A percentile compares a stretch with the other conserved stretches of the same genome.
These are phyloP conservation scores for Orycteropus afer DNA, from an alignment of 2,113 vertebrate genomes.

Conservation along the genomic window DNA sequence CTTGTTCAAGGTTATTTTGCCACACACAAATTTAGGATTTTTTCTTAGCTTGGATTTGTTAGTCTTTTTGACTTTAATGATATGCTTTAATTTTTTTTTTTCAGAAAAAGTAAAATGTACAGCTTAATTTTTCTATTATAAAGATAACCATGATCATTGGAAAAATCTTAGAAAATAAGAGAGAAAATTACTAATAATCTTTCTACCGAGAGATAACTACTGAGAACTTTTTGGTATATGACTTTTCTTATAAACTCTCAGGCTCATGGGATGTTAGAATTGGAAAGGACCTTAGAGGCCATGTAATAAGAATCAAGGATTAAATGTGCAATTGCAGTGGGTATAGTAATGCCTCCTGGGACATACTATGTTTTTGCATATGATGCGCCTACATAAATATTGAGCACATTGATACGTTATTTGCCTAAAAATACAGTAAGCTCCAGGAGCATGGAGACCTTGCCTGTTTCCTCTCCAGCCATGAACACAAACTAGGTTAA, in stretches of 20 bases:
- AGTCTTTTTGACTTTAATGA: conserved; percentile 9
- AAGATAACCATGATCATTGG: background rate
- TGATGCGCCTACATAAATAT: too few species aligned
- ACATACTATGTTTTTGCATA: too few species aligned
- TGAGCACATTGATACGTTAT: too few species aligned
- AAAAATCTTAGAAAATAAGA: conserved; percentile 4
- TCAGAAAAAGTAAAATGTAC: conserved; percentile 17
- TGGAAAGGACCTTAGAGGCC: too few species aligned
- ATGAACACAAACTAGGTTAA: background rate
- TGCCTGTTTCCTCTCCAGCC: background rate
- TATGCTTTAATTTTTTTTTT: background rate
- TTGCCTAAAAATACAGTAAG: background rate
- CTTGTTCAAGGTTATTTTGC: conserved; percentile 7
- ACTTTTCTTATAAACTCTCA: conserved; percentile 11
- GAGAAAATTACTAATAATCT: background rate
- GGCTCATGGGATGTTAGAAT: background rate
- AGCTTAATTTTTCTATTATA: background rate
- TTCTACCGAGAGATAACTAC: background rate
- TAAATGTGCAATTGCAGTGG: background rate
- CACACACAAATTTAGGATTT: background rate
- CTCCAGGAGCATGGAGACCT: background rate
- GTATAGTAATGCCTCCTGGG: background rate
- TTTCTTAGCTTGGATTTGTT: conserved; percentile 4
- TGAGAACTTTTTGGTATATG: background rate
- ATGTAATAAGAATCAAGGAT: background rate